Base-by-base conservation (phyloP, 2,797 vertebrate genomes). In the Rhinoraja longicauda region DNA sequence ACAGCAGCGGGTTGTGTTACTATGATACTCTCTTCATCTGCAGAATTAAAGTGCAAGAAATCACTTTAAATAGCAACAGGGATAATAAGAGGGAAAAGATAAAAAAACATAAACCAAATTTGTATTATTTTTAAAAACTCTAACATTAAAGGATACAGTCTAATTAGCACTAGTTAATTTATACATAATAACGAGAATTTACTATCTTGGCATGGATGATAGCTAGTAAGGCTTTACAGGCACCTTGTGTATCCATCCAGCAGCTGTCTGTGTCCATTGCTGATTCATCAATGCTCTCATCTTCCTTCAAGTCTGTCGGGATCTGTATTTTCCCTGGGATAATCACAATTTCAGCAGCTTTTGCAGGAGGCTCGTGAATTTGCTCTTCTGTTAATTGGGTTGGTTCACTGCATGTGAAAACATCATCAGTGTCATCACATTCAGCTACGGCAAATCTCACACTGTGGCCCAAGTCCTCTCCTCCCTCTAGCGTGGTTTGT, bases 231-330 rank as follows among this genome's bases (percentile, higher is more conserved):
- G 93, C 90, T 93, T 95, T 93, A 90, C 93, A 81, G 76, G 97
- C 96, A 99, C 98, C 99, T 98, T 99, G 99, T 94, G 98, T 98
- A 94, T 99, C 98, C 93, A 99, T 96, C 99, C 98, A 99, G 95
- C 98, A 98, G 95, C 98, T 99, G 97, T 98, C 98, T 79, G 98
- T 98, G 93, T 99, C 99, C 96, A 99, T 96, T 95, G 99, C 96
- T 95, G 99, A 99, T 96, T 99, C 99, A 39, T 99, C 99, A 1
- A 99, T 98, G 62, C 98, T 99, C 93, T 98, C 99, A 96, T 99
- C 99, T 70, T 99, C 99, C 95, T 96, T 97, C 95, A 96, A 96
- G 95, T 98, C 96, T 93, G 97, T 96, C 0, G 95, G 95, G 39
- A 97, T 94, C 93, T 96, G 96, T 94, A 98, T 97, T 94, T 96